Evolutionary conservation across 2,888 invertebrate genomes (phyloP).

Genomic region (Crossocerus cetratus): DNA sequence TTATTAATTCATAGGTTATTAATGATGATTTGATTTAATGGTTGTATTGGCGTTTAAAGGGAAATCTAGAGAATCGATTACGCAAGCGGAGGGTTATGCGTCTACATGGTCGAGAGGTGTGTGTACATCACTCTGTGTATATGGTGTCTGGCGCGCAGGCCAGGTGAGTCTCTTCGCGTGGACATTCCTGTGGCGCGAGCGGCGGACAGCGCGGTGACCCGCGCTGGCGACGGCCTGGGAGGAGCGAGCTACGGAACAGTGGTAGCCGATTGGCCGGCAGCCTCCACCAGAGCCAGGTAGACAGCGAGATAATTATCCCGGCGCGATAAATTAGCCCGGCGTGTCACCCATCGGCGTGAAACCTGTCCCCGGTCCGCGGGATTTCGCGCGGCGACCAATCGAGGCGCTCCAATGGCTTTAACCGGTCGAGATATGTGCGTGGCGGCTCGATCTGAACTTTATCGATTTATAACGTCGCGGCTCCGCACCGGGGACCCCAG

Average conservation of each 20-base stretch:
- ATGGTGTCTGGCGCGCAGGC: no score
- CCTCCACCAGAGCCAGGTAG: constrained; percentile 54
- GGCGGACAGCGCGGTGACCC: constrained; percentile 33
- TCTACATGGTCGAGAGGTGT: no score
- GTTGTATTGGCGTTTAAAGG: no score
- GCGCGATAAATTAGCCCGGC: constrained; percentile 67
- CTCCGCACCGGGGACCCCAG: background rate
- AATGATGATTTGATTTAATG: no score
- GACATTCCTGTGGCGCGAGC: constrained; percentile 32
- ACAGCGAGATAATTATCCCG: constrained; percentile 67
- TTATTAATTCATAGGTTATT: no score
- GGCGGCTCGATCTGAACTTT: constrained; percentile 43
- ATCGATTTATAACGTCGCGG: constrained; percentile 55
- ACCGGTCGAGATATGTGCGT: constrained; percentile 51
- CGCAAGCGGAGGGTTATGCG: no score
- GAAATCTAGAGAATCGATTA: no score
- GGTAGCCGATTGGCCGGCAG: constrained; percentile 49
- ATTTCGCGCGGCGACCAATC: constrained; percentile 59
- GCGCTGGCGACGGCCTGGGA: constrained; percentile 48
- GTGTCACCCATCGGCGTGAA: constrained; percentile 68
- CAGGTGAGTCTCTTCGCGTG: constrained; percentile 24
- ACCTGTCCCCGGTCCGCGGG: constrained; percentile 64
- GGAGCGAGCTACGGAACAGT: constrained; percentile 39
- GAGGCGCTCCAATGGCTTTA: constrained; percentile 51
- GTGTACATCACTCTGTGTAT: no score